Evolutionary conservation across 2,888 invertebrate species (phyloP), one percentile per base, ranked within the genome.

Genomic region (Melangyna quadrimaculata): DNA sequence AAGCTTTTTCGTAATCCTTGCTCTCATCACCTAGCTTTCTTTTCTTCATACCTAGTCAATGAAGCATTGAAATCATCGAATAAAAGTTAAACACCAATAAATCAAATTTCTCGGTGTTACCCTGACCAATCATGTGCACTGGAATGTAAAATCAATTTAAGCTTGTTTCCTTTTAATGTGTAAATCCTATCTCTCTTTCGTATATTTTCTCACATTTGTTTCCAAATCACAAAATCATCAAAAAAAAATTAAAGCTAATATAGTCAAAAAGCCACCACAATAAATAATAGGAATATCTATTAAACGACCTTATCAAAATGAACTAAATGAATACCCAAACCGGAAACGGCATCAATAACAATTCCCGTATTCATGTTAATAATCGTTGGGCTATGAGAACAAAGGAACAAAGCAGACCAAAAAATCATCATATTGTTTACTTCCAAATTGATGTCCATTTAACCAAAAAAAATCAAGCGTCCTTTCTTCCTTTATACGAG

Each of bases 401-500:
- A 45, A 48, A 57, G 10, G 10, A 67, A 35, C 22, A 10, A 29
- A 45, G n/a, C n/a, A n/a, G n/a, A n/a, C n/a, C n/a, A 10, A 45
- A 29, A 32, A 35, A 48, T n/a, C n/a, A 22, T 35, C 67, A 14
- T 45, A 65, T 37, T 67, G 67, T 67, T 51, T 51, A 24, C 51
- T 37, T 4, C 35, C 9, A 37, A 67, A 48, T 51, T 51, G 35
- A 67, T 51, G 67, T 37, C 51, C 51, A 45, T 67, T 67, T 51
- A 51, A 14, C 51, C 65, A 65, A 32, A 65, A 51, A 27, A 40
- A 67, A 51, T 51, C 22, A 24, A n/a, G n/a, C 48, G n/a, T 48
- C 67, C 14, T 22, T 14, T 14, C 8, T 35, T 14, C 10, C 29
- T 2, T n/a, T n/a, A n/a, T n/a, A n/a, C n/a, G n/a, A n/a, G n/a